Evolutionary conservation across 2,113 vertebrate species (phyloP).

Genomic region (Acinonyx jubatus): DNA sequence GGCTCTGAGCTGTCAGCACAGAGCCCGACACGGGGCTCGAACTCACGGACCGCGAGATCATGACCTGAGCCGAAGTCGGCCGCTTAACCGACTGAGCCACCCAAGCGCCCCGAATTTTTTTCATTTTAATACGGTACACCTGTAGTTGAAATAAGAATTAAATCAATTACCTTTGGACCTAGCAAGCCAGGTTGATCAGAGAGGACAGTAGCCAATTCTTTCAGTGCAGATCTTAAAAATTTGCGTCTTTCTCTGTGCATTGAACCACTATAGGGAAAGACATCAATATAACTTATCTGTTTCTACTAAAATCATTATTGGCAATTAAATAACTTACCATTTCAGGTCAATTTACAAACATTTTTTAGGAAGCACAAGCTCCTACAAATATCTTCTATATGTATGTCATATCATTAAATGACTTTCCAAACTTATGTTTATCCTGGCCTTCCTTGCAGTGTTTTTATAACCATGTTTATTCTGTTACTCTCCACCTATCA

Average conservation of each 20-base stretch:
- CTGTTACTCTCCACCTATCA: background rate
- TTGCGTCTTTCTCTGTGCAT: slow-evolving; percentile 98
- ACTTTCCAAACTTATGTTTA: background rate
- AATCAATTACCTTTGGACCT: slow-evolving; percentile 93
- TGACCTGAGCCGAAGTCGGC: too few species aligned
- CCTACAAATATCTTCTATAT: background rate
- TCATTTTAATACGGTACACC: background rate
- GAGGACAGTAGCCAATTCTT: slow-evolving; percentile 97
- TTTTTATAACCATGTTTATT: background rate
- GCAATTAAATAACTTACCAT: slow-evolving; percentile 42
- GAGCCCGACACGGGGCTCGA: too few species aligned
- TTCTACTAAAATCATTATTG: slow-evolving; percentile 51
- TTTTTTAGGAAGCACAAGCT: background rate
- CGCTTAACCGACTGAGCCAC: too few species aligned
- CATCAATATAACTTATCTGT: background rate
- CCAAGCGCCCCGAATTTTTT: background rate
- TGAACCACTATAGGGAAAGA: slow-evolving; percentile 90
- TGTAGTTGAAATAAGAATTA: slow-evolving; percentile 21
- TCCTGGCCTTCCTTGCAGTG: background rate
- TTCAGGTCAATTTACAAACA: background rate
- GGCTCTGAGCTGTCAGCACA: too few species aligned
- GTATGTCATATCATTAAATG: background rate
- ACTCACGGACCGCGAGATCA: too few species aligned
- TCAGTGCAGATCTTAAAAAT: slow-evolving; percentile 97
- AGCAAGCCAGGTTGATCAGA: slow-evolving; percentile 97